phyloP scores from a whole-genome alignment of 2,797 vertebrate genomes.

The Sciurus vulgaris region DNA sequence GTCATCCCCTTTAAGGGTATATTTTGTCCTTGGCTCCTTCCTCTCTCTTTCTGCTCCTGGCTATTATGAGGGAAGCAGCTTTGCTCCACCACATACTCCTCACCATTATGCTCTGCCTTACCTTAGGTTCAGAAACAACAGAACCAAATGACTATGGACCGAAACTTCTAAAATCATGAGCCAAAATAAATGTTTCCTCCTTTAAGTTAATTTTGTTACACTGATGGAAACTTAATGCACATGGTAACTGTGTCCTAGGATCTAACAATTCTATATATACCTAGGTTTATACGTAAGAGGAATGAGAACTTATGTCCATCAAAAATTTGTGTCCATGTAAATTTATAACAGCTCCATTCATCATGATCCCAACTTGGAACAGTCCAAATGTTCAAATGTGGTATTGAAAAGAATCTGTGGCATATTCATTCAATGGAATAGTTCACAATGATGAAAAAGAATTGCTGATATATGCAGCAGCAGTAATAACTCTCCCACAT shows the following conservation, averaged over 20 bases:
- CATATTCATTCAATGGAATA: not conserved
- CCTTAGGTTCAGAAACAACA: not conserved
- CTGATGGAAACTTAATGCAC: not conserved
- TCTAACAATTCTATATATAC: not conserved
- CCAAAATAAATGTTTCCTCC: not conserved
- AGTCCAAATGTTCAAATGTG: not conserved
- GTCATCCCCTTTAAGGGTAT: not conserved
- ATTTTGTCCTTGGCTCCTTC: not conserved
- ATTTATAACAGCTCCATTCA: not conserved
- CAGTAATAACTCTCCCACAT: not conserved
- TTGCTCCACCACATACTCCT: too few relatives aligned
- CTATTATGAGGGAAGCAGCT: not conserved
- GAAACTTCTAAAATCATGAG: not conserved
- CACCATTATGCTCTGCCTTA: not conserved
- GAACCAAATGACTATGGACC: not conserved
- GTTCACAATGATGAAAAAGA: not conserved
- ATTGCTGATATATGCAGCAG: not conserved
- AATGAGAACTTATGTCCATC: not conserved
- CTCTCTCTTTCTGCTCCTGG: not conserved
- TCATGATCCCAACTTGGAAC: not conserved
- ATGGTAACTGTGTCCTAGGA: not conserved
- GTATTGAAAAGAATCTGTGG: constrained; percentile 29
- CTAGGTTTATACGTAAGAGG: not conserved
- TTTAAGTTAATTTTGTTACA: not conserved
- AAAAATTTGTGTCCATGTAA: not conserved